These are phyloP conservation scores for Drosophila helvetica DNA, from an alignment of 2,888 invertebrate genomes.

Conservation along the genomic window DNA sequence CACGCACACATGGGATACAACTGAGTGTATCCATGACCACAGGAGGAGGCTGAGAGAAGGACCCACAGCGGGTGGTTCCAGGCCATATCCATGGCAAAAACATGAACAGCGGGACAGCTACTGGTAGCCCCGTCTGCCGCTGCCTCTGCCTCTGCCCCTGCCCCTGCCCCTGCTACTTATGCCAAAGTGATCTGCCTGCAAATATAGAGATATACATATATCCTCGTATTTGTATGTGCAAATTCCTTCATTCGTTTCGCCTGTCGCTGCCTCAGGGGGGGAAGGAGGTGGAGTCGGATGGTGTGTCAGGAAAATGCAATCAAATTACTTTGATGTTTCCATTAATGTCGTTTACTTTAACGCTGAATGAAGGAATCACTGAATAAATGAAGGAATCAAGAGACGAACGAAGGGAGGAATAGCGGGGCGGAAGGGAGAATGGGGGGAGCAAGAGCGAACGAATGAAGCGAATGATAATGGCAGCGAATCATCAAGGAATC, in stretches of 20 bases:
- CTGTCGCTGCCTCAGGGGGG: no score
- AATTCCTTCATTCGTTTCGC: slow-evolving; percentile 32
- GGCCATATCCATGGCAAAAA: slow-evolving; percentile 55
- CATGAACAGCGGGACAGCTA: slow-evolving; percentile 28
- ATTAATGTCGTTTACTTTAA: slow-evolving; percentile 78
- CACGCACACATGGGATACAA: neutral
- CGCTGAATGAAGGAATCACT: slow-evolving; percentile 47
- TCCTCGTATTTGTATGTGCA: neutral
- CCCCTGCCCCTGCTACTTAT: slow-evolving; percentile 42
- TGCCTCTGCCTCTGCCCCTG: neutral
- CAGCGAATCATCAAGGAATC: slow-evolving; percentile 47
- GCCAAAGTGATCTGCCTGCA: neutral
- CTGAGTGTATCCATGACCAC: neutral
- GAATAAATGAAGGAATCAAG: slow-evolving; percentile 10
- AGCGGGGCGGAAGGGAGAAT: neutral
- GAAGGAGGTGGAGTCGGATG: no score
- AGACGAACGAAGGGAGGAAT: slow-evolving; percentile 10
- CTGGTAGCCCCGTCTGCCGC: slow-evolving; percentile 5
- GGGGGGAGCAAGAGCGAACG: slow-evolving; percentile 3
- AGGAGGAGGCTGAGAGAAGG: slow-evolving; percentile 2
- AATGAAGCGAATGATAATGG: slow-evolving; percentile 6
- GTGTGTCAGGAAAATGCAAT: slow-evolving; percentile 63
- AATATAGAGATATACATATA: neutral
- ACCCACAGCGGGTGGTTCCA: slow-evolving; percentile 22
- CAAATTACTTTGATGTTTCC: slow-evolving; percentile 80